Conservation (phyloP, 2,797 vertebrate species). For the Tapera naevia region DNA sequence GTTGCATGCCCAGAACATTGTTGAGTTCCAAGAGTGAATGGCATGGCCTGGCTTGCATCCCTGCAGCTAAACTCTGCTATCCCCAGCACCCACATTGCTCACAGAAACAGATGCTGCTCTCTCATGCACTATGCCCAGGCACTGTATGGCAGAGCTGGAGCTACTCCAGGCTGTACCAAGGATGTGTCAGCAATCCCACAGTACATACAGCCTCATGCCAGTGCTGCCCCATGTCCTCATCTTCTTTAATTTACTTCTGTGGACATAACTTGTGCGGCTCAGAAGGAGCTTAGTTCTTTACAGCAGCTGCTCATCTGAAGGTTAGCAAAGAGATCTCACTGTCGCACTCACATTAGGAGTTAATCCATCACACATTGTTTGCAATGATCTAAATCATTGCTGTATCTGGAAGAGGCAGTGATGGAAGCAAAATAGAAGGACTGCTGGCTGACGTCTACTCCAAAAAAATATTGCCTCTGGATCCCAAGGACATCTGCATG, state of each 20-base stretch:
- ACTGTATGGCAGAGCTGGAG: not conserved
- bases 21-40: not conserved
- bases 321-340: not conserved
- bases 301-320: not conserved
- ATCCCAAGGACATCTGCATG: not conserved
- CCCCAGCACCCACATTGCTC: not conserved
- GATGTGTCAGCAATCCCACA: not conserved
- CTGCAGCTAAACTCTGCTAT: not conserved
- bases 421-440: not conserved
- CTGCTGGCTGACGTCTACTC: not conserved
- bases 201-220: not conserved
- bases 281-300: not conserved
- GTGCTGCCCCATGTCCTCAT: fast-evolving
- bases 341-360: not conserved
- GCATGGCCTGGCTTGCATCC: not conserved
- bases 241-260: not conserved
- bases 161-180: not conserved
- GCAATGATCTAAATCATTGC: not conserved
- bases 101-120: not conserved
- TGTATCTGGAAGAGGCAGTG: not conserved
- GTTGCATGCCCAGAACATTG: not conserved
- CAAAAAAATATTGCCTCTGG: not conserved
- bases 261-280: not conserved
- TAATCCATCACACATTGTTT: not conserved
- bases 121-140: fast-evolving